Evolutionary conservation across 2,797 vertebrate genomes (phyloP), one percentile per base, ranked within the genome.

Genomic region (Sebastes miniatus): DNA sequence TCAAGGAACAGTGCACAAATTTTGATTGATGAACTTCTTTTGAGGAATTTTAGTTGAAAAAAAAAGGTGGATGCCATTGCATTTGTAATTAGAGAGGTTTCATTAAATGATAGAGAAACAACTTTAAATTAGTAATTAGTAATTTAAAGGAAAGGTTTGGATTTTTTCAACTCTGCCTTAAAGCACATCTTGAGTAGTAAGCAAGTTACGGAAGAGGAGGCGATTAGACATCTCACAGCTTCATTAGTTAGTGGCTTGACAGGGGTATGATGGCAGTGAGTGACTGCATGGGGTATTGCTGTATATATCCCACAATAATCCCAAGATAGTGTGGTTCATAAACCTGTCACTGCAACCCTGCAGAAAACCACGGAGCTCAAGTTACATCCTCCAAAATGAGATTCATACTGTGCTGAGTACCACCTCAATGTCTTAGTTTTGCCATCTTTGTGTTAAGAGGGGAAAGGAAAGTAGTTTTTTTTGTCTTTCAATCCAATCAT

Each of bases 381-480:
- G 79, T 86, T 88, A 84, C 73, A 83, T 18, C 72, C 27, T 63
- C 79, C 68, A 85, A 83, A 81, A 80, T 73, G 71, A 89, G 76
- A 83, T 77, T 27, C 36, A 77, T 70, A 70, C 39, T 72, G 58
- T 71, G 76, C 80, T 74, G 73, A 79, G 82, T 72, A 71, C 70
- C 71, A 71, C 22, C 13, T 39, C 47, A 57, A 1, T 9, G 59
- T 59, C 47, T 43, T 12, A 34, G 32, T 11, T 31, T 69, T 8
- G 8, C 24, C 4, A 27, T 29, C 10, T 56, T 24, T 72, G 18
- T 10, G 47, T 24, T 18, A 22, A 20, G 10, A 58, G 16, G 7
- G 20, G 6, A 22, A 43, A 34, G 3, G 24, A 32, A 66, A 29
- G 25, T 0, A 18, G 9, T n/a, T 52, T 52, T 52, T 36, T 56